Evolutionary conservation across 2,113 vertebrate species (phyloP).

Genomic region (Bungarus multicinctus): DNA sequence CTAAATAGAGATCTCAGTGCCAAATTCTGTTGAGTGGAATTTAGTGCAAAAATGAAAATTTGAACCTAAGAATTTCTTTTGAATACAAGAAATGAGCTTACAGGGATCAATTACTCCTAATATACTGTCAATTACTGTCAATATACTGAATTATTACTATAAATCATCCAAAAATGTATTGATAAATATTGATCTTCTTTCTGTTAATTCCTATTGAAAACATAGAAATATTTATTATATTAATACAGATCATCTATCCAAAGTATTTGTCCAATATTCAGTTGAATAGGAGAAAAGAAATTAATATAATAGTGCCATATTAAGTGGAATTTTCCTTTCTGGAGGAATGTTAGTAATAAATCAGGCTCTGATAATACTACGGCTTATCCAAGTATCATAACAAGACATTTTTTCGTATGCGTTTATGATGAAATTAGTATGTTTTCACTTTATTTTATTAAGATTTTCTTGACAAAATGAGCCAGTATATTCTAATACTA

Average conservation of each 20-base stretch:
- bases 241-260: neutral
- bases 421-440: neutral
- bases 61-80: neutral
- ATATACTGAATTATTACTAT: neutral
- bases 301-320: neutral
- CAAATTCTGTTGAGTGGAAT: neutral
- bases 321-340: neutral
- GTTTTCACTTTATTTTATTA: neutral
- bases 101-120: neutral
- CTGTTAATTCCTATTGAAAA: neutral
- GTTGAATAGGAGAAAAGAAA: neutral
- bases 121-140: neutral
- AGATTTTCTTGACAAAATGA: neutral
- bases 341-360: neutral
- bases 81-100: neutral
- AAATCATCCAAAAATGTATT: neutral
- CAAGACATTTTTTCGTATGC: neutral
- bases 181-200: neutral
- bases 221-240: neutral
- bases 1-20: conserved; percentile 20
- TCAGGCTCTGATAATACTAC: neutral
- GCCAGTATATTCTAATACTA: neutral
- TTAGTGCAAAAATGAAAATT: neutral
- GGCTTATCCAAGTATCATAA: neutral
- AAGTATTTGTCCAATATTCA: neutral